A percentile compares a stretch with the other conserved stretches of the same genome.
Evolutionary conservation across 2,797 vertebrate species (phyloP).

Genomic region (Tangara arthus): DNA sequence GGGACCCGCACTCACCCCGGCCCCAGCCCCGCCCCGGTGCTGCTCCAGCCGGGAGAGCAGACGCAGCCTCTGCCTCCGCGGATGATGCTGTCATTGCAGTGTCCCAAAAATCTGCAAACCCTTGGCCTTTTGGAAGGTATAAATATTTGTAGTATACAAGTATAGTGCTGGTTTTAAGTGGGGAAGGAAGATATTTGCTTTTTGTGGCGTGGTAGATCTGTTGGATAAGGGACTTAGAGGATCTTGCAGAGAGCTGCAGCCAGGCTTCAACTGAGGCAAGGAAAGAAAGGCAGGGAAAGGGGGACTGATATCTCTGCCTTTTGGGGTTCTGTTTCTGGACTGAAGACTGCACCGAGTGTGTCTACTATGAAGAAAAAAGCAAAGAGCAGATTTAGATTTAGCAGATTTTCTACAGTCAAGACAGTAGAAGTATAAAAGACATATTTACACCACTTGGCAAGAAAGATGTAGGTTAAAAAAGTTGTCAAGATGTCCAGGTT

Average conservation of each 20-base stretch:
- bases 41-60: background rate
- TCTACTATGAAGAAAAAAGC: background rate
- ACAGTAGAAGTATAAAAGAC: background rate
- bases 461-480: background rate
- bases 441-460: background rate
- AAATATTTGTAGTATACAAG: background rate
- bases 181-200: background rate
- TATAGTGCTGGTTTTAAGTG: background rate
- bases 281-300: background rate
- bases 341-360: background rate
- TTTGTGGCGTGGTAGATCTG: background rate
- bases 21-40: background rate
- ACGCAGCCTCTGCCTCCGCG: background rate
- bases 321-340: background rate
- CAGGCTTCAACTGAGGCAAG: background rate
- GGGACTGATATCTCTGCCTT: background rate
- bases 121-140: background rate
- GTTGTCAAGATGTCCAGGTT: background rate
- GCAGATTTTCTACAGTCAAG: no score
- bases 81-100: fast-evolving
- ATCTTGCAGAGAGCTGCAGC: background rate
- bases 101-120: background rate
- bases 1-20: no score
- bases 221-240: background rate
- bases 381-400: background rate